Conservation (phyloP, 2,888 invertebrate genomes). For the Sarcophaga subvicina region DNA sequence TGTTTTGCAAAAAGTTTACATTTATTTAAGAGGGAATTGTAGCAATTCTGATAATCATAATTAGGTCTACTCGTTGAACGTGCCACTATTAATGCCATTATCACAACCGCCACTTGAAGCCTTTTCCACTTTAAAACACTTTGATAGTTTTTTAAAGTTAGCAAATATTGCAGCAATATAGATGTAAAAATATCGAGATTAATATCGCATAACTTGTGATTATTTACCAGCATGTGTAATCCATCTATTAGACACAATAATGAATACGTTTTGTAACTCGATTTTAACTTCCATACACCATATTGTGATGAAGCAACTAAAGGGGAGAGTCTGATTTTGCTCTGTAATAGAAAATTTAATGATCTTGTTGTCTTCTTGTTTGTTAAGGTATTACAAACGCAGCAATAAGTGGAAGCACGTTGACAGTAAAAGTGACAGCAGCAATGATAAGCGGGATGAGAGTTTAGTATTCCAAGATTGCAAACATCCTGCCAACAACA, state of each 20-base stretch:
- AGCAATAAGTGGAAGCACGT: neutral
- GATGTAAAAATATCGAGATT: constrained; percentile 1
- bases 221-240: constrained; percentile 2
- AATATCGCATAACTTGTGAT: constrained; percentile 5
- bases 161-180: constrained; percentile 31
- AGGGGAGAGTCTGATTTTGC: constrained; percentile 4
- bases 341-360: constrained; percentile 13
- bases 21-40: constrained; percentile 35
- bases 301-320: neutral
- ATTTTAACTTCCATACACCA: constrained; percentile 21
- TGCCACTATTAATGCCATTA: constrained; percentile 46
- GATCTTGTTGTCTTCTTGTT: neutral
- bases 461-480: neutral
- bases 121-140: constrained; percentile 28
- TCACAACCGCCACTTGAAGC: constrained; percentile 26
- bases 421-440: constrained; percentile 38
- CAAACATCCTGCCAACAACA: constrained; percentile 53
- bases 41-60: constrained; percentile 21
- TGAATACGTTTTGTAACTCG: constrained; percentile 15
- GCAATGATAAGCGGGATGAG: neutral
- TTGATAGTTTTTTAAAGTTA: constrained; percentile 27
- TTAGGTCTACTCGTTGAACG: constrained; percentile 42
- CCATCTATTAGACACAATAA: neutral
- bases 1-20: constrained; percentile 25
- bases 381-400: neutral